phyloP scores from a whole-genome alignment of 2,797 vertebrate genomes.

The Selene dorsalis region DNA sequence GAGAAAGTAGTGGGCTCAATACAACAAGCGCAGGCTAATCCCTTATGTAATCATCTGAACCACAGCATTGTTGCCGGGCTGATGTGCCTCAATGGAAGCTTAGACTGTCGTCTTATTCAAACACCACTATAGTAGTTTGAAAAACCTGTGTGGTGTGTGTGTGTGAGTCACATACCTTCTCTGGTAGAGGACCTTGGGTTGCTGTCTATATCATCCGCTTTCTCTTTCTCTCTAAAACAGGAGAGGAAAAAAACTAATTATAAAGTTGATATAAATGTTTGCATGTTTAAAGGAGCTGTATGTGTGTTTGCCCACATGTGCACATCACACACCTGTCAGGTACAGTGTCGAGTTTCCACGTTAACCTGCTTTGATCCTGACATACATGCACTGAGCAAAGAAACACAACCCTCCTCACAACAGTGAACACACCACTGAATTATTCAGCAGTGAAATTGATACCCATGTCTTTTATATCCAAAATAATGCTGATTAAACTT shows the following conservation, averaged over 20 bases:
- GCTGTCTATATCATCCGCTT: conserved; percentile 79
- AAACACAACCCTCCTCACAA: not conserved
- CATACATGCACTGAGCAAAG: conserved; percentile 21
- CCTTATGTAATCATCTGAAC: conserved; percentile 42
- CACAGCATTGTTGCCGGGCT: conserved; percentile 48
- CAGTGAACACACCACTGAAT: conserved; percentile 61
- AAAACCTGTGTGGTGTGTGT: not conserved
- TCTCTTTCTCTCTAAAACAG: conserved; percentile 71
- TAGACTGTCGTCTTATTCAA: conserved; percentile 27
- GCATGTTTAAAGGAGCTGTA: not conserved
- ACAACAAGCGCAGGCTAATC: conserved; percentile 64
- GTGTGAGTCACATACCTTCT: conserved; percentile 74
- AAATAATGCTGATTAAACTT: conserved; percentile 58
- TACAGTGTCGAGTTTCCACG: conserved; percentile 38
- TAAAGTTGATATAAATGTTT: not conserved
- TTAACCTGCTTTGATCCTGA: conserved; percentile 44
- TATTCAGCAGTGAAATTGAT: conserved; percentile 72
- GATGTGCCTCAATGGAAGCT: conserved; percentile 41
- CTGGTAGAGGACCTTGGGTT: conserved; percentile 69
- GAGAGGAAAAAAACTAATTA: conserved; percentile 2
- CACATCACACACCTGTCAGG: not conserved
- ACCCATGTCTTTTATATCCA: conserved; percentile 33
- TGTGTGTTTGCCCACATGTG: not conserved
- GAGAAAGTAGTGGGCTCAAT: conserved; percentile 52
- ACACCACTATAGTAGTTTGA: conserved; percentile 38